Evolutionary conservation across 1,140 invertebrate species (phyloP), one percentile per base, ranked within the genome.

Genomic region (Daktulosphaira vitifoliae): DNA sequence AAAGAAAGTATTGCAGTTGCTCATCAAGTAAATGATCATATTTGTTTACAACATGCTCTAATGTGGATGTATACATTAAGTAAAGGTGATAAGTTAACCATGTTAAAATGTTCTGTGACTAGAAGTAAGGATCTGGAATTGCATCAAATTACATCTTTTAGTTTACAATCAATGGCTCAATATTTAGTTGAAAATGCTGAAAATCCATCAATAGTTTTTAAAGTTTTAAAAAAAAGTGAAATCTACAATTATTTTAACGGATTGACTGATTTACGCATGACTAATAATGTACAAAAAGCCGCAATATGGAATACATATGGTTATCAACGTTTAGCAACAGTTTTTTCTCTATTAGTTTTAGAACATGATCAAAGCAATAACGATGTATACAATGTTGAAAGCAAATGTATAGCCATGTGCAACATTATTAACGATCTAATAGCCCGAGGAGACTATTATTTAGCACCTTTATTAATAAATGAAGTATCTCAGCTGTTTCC

Each of bases 261-360:
- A 1, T 82, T 90, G 78, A 79, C 82, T 2, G 89, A 92, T 70
- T 76, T 93, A 52, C 84, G 89, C 68, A 84, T 86, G 39, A 84
- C 85, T 44, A 88, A 85, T 25, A 81, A 87, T 66, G 81, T 86
- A 0, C 84, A 92, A 72, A 87, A 89, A 69, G 84, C 89, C 2
- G 86, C 87, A 0, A 76, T 95, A 1, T 94, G 90, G 90, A 79
- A 82, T 13, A 81, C 90, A 59, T 95, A 92, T 74, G 91, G 91
- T 0, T 88, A 90, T 62, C 42, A 62, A 22, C 56, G 56, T 48
- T 15, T 62, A 62, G 44, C 56, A 33, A 62, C 56, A 15, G 44
- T 62, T 46, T 15, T 46, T 48, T 62, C 56, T n/a, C 44, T 46
- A 48, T 33, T 62, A 33, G 56, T 62, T 15, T 48, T 62, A 33